A percentile compares a stretch with the other conserved stretches of the same genome.
Evolutionary conservation across 2,113 vertebrate genomes (phyloP).

Genomic region (Antechinus stuartii): DNA sequence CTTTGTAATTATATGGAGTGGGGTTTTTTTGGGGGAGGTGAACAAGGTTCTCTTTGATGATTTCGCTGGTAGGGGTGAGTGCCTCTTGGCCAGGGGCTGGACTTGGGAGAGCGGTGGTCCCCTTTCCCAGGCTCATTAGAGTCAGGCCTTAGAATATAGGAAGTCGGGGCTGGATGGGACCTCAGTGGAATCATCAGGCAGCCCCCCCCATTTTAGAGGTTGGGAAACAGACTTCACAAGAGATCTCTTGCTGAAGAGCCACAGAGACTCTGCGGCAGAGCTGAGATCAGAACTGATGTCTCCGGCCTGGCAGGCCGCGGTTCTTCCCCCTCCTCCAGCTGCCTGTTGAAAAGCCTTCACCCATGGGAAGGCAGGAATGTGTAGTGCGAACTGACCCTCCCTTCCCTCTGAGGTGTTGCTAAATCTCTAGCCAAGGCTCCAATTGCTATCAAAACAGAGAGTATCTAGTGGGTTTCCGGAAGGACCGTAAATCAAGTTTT

Average conservation of each 20-base stretch:
- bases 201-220: background rate
- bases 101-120: background rate
- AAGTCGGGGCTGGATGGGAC: background rate
- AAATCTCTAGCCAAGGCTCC: conserved; percentile 75
- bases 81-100: conserved; percentile 79
- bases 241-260: background rate
- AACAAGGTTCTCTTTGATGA: conserved; percentile 86
- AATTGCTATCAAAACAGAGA: conserved; percentile 79
- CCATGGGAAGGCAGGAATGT: conserved; percentile 83
- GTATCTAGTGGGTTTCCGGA: conserved; percentile 77
- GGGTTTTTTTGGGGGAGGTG: conserved; percentile 75
- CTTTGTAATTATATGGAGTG: conserved; percentile 79
- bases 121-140: background rate
- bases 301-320: background rate
- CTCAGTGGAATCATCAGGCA: background rate
- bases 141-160: background rate
- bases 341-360: conserved; percentile 77
- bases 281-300: background rate
- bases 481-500: conserved; percentile 78
- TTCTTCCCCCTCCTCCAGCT: conserved; percentile 72
- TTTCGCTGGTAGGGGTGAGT: conserved; percentile 73
- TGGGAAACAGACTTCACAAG: background rate
- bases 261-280: background rate
- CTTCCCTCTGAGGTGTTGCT: conserved; percentile 82
- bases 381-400: conserved; percentile 79